Conservation (phyloP, 2,888 invertebrate species). For the Tricholauxania praeusta region DNA sequence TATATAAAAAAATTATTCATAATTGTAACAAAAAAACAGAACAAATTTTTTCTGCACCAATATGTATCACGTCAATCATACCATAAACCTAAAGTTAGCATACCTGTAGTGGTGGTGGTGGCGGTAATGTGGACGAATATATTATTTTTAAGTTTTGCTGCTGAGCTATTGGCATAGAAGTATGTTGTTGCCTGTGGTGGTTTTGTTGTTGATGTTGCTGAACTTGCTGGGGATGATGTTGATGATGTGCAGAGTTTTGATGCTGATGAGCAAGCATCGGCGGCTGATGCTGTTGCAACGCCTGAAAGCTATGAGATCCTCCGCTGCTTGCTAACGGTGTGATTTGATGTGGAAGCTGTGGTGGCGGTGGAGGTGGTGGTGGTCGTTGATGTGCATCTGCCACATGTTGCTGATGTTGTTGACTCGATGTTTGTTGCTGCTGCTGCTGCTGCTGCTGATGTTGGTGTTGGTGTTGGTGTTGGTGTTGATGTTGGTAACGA, state of each 20-base stretch:
- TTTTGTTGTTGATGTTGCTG: slow-evolving; percentile 41
- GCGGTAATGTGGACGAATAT: slow-evolving; percentile 57
- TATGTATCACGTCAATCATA: slow-evolving; percentile 6
- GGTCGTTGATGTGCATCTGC: slow-evolving; percentile 4
- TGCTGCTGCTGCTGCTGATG: slow-evolving; percentile 19
- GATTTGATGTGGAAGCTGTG: not conserved
- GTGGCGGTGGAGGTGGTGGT: not conserved
- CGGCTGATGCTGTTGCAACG: slow-evolving; percentile 36
- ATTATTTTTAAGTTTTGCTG: slow-evolving; percentile 57
- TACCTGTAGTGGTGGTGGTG: slow-evolving; percentile 64
- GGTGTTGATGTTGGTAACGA: slow-evolving; percentile 35
- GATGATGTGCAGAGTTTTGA: slow-evolving; percentile 36
- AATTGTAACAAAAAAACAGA: not conserved
- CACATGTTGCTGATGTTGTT: slow-evolving; percentile 39
- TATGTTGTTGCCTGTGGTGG: slow-evolving; percentile 45
- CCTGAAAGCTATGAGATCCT: slow-evolving; percentile 18
- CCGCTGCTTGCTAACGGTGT: slow-evolving; percentile 10
- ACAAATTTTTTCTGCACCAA: not conserved
- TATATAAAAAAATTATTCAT: too few species aligned
- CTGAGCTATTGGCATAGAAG: slow-evolving; percentile 39
- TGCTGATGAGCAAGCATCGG: slow-evolving; percentile 35
- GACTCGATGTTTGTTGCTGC: slow-evolving; percentile 35
- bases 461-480: slow-evolving; percentile 10
- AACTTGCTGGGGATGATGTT: slow-evolving; percentile 38
- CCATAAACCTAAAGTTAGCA: slow-evolving; percentile 36